Evolutionary conservation across 2,888 invertebrate species (phyloP), one percentile per base, ranked within the genome.

Genomic region (Eupsilia transversa): DNA sequence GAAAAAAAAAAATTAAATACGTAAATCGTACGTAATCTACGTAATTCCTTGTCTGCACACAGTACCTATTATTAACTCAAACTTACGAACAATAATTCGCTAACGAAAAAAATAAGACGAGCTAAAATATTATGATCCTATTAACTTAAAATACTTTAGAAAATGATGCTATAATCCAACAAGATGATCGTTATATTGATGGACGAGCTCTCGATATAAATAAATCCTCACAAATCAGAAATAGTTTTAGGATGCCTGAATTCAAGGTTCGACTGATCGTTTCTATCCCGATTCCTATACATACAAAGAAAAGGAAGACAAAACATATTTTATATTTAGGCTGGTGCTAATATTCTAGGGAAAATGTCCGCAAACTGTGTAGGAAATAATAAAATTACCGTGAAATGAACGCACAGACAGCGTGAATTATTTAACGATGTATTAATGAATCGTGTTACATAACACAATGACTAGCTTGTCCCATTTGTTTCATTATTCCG

Each of bases 401-500:
- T 71, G 65, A 85, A 76, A 79, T 77, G 30, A 72, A 79, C 67
- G 49, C 27, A 74, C 72, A 0, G 79, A 77, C 86, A 71, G 72
- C 33, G 38, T 77, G 68, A 77, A 60, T 67, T 68, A 79, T 76
- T 82, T 68, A 46, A 82, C 72, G 64, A 72, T 74, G 76, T 82
- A 72, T 63, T 67, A 72, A 74, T 79, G 52, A 65, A 72, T 69
- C 41, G 33, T 30, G 43, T 82, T 73, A 82, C 46, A 71, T 78
- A 78, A 82, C 43, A 71, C 30, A 83, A 66, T 75, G 60, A 71
- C 66, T 78, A 79, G 74, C 75, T 60, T 75, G 86, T 74, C 66
- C 54, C 75, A 78, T 78, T 79, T 82, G 79, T 82, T 85, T 76
- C 65, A 70, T 74, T 76, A 79, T 75, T 78, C 14, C 20, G 65